These are phyloP conservation scores for Fistularia commersonii DNA, from an alignment of 2,797 vertebrate species.

Conservation along the genomic window DNA sequence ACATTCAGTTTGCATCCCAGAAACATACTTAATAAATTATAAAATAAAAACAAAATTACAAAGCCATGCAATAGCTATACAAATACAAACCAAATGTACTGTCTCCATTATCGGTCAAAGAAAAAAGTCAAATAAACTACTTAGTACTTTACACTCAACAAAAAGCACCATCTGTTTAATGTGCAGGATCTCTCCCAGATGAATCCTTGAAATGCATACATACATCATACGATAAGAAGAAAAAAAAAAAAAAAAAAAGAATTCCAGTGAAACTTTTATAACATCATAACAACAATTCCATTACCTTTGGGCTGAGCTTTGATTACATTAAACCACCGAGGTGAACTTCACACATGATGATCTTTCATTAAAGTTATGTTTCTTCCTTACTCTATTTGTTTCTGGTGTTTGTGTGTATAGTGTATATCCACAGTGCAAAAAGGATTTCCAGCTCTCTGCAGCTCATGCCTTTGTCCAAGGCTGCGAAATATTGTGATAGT, in stretches of 20 bases:
- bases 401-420: too few species aligned
- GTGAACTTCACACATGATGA: conserved; percentile 34
- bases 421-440: conserved; percentile 54
- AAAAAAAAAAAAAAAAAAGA: too few species aligned
- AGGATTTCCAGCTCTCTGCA: conserved; percentile 31
- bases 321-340: conserved; percentile 27
- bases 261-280: conserved; percentile 49
- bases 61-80: conserved; percentile 64
- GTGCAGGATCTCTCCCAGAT: conserved; percentile 24
- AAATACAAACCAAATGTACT: conserved; percentile 43
- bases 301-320: conserved; percentile 38
- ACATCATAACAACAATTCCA: conserved; percentile 26
- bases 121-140: conserved; percentile 30
- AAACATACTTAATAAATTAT: conserved; percentile 53
- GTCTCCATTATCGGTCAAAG: conserved; percentile 28
- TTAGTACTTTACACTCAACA: conserved; percentile 21
- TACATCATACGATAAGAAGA: conserved; percentile 17
- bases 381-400: conserved; percentile 13
- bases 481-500: conserved; percentile 17
- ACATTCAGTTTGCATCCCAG: conserved; percentile 40
- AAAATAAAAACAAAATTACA: conserved; percentile 47
- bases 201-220: conserved; percentile 43
- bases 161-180: conserved; percentile 43
- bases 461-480: conserved; percentile 39
- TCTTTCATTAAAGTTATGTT: conserved; percentile 16